Conservation (phyloP, 2,888 invertebrate genomes). For the Ormia ochracea region DNA sequence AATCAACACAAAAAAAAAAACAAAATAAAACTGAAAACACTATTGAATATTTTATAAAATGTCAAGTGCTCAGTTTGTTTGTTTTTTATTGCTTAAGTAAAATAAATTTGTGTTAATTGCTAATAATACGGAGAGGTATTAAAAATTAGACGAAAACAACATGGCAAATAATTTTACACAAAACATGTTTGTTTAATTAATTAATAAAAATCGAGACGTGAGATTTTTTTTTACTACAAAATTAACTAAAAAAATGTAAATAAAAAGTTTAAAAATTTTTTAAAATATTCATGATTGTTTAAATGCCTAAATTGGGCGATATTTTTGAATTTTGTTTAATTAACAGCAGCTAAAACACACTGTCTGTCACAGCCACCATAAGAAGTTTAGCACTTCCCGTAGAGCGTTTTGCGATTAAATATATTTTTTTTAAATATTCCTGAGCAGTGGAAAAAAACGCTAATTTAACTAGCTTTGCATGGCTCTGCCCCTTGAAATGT, state of each 20-base stretch:
- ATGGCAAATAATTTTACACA: conserved; percentile 13
- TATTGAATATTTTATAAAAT: conserved; percentile 33
- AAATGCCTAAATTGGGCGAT: not conserved
- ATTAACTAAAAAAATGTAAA: not conserved
- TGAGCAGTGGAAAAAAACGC: not conserved
- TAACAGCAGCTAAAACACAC: conserved; percentile 7
- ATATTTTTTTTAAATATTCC: too few species aligned
- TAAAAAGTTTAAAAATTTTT: not conserved
- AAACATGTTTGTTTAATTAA: conserved; percentile 45
- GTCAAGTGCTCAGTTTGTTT: not conserved
- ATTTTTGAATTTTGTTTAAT: not conserved
- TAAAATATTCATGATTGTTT: not conserved
- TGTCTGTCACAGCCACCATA: not conserved
- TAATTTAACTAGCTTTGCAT: not conserved
- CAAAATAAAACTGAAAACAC: too few species aligned
- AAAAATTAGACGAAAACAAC: conserved; percentile 19
- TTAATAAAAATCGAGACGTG: conserved; percentile 34
- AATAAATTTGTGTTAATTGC: conserved; percentile 39
- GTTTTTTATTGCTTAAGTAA: not conserved
- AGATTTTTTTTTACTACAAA: conserved; percentile 31
- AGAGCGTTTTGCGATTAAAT: conserved; percentile 32
- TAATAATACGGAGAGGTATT: conserved; percentile 29
- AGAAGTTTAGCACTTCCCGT: conserved; percentile 4
- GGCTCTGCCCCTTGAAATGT: not conserved
- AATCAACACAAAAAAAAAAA: not conserved